Evolutionary conservation across 2,113 vertebrate genomes (phyloP).

Genomic region (Solea solea): DNA sequence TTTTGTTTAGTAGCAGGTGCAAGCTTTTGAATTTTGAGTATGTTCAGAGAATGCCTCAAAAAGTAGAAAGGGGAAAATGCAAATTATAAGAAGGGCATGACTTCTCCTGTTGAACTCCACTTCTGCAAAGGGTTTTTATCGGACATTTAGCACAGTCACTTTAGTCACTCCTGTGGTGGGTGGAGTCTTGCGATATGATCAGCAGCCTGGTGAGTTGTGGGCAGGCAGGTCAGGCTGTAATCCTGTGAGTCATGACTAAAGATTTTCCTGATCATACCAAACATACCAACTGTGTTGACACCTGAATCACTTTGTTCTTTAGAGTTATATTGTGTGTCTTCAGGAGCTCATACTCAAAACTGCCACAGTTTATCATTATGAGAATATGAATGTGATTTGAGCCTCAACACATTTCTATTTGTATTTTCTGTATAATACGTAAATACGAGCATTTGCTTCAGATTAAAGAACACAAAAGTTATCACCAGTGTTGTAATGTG

Average conservation of each 20-base stretch:
- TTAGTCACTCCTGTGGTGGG: neutral
- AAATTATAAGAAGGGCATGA: no score
- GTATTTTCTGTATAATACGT: no score
- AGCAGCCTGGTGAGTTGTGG: neutral
- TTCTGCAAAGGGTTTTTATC: neutral
- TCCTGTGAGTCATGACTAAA: slow-evolving; percentile 41
- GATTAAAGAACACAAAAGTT: no score
- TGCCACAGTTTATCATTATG: neutral
- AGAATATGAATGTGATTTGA: neutral
- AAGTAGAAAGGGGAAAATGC: no score
- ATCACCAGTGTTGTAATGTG: no score
- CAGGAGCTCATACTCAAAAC: neutral
- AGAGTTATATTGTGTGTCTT: no score
- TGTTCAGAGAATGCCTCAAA: no score
- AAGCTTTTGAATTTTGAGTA: no score
- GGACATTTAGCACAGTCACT: neutral
- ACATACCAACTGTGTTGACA: neutral
- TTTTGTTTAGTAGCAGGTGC: no score
- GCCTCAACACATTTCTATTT: no score
- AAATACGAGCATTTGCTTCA: no score
- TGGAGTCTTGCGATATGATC: slow-evolving; percentile 5
- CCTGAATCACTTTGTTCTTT: neutral
- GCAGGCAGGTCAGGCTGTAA: slow-evolving; percentile 2
- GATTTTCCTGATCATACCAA: slow-evolving; percentile 15
- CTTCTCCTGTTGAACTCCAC: neutral